These are phyloP conservation scores for Hydroisotoma schaefferi DNA, from an alignment of 2,888 invertebrate species.

Conservation along the genomic window DNA sequence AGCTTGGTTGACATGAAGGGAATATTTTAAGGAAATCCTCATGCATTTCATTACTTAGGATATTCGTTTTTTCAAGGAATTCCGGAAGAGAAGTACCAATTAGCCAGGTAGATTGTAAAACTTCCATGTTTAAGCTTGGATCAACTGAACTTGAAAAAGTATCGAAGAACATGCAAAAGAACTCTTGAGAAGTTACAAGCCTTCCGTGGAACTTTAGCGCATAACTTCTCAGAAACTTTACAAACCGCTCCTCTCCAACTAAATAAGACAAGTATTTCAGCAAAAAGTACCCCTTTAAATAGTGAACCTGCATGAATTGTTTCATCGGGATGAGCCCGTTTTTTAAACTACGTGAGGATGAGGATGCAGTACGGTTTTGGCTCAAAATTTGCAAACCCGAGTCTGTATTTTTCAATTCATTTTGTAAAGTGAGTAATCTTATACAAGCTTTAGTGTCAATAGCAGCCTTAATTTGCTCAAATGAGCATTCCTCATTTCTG, in stretches of 20 bases:
- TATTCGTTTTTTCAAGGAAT: conserved; percentile 1
- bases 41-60: background rate
- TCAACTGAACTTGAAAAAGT: too few relatives aligned
- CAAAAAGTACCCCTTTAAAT: conserved; percentile 55
- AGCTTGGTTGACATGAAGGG: too few relatives aligned
- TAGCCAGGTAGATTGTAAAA: conserved; percentile 18
- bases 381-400: conserved; percentile 52
- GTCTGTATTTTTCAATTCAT: conserved; percentile 50
- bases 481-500: background rate
- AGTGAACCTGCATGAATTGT: conserved; percentile 54
- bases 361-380: conserved; percentile 46
- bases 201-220: conserved; percentile 50
- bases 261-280: conserved; percentile 50
- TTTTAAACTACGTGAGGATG: conserved; percentile 29
- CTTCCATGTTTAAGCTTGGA: too few relatives aligned
- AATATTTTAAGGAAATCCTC: too few relatives aligned
- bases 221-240: conserved; percentile 50
- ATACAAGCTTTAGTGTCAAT: conserved; percentile 36
- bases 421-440: conserved; percentile 44
- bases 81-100: conserved; percentile 16
- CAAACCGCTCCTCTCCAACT: conserved; percentile 51
- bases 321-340: conserved; percentile 54
- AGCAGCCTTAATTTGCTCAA: conserved; percentile 9
- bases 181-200: conserved; percentile 52
- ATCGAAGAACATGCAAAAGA: conserved; percentile 50